phyloP scores from a whole-genome alignment of 2,888 invertebrate genomes.

The Megamerina dolium region DNA sequence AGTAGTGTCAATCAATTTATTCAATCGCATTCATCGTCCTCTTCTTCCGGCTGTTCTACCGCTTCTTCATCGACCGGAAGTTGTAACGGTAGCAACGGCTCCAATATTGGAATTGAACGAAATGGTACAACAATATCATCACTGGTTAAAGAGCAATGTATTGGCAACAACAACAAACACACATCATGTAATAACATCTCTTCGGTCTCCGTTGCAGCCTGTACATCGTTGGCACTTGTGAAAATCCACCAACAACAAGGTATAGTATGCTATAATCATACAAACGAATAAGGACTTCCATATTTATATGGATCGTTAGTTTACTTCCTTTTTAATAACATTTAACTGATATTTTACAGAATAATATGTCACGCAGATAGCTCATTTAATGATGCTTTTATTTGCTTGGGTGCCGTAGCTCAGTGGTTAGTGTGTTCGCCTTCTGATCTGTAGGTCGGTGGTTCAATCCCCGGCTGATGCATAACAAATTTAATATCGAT shows the following conservation, averaged over 20 bases:
- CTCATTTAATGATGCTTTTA: too few relatives aligned
- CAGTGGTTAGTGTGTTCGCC: too few relatives aligned
- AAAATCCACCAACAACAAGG: constrained; percentile 55
- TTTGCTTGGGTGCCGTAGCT: too few relatives aligned
- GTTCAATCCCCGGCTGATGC: too few relatives aligned
- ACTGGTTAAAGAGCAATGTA: constrained; percentile 28
- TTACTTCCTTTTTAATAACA: too few relatives aligned
- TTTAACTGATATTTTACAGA: too few relatives aligned
- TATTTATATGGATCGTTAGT: too few relatives aligned
- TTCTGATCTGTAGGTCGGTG: too few relatives aligned
- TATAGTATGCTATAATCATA: too few relatives aligned
- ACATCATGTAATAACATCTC: constrained; percentile 26
- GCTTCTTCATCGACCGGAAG: constrained; percentile 30
- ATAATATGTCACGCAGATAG: too few relatives aligned
- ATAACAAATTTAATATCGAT: too few relatives aligned
- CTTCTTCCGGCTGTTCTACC: constrained; percentile 28
- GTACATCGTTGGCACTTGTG: neutral
- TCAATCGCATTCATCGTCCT: constrained; percentile 29
- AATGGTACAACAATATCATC: constrained; percentile 16
- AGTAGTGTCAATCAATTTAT: constrained; percentile 43
- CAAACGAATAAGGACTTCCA: too few relatives aligned
- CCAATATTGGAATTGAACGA: neutral
- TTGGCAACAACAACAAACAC: constrained; percentile 21
- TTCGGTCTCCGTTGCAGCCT: constrained; percentile 4
- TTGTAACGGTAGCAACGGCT: constrained; percentile 14